These are phyloP conservation scores for Coilia nasus DNA, from an alignment of 2,797 vertebrate genomes.

Conservation along the genomic window DNA sequence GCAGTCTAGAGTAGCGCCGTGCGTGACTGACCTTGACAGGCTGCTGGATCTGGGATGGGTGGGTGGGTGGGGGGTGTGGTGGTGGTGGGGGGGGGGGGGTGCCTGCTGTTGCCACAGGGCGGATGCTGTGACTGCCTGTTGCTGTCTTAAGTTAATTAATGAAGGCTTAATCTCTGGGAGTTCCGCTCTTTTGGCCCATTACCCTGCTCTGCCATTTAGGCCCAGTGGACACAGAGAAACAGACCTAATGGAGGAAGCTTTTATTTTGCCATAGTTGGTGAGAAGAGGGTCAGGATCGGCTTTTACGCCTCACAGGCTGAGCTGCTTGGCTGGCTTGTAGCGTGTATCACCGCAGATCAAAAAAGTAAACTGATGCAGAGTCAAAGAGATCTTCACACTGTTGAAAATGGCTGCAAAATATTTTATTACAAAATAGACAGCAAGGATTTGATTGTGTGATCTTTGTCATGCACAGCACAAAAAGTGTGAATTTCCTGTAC, in stretches of 20 bases:
- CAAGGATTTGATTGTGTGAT: no score
- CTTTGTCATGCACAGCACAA: no score
- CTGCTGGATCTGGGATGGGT: neutral
- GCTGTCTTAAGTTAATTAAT: neutral
- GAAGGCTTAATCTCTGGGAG: constrained; percentile 1
- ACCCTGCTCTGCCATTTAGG: neutral
- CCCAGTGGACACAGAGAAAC: neutral
- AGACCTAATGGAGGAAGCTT: neutral
- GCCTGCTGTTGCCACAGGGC: neutral
- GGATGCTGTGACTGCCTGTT: constrained; percentile 8
- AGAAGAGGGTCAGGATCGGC: neutral
- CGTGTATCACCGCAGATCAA: neutral
- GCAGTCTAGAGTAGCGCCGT: neutral
- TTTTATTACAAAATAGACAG: no score
- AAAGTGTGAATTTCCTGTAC: no score
- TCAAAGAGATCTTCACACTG: no score
- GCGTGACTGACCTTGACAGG: neutral
- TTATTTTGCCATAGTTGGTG: neutral
- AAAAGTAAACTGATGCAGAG: no score
- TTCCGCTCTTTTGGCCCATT: neutral
- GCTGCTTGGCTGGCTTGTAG: neutral
- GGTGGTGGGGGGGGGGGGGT: no score
- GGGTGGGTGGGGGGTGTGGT: no score
- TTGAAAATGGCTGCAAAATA: no score
- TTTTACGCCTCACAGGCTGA: neutral